Evolutionary conservation across 2,888 invertebrate species (phyloP), one percentile per base, ranked within the genome.

Genomic region (Idaea dimidiata): DNA sequence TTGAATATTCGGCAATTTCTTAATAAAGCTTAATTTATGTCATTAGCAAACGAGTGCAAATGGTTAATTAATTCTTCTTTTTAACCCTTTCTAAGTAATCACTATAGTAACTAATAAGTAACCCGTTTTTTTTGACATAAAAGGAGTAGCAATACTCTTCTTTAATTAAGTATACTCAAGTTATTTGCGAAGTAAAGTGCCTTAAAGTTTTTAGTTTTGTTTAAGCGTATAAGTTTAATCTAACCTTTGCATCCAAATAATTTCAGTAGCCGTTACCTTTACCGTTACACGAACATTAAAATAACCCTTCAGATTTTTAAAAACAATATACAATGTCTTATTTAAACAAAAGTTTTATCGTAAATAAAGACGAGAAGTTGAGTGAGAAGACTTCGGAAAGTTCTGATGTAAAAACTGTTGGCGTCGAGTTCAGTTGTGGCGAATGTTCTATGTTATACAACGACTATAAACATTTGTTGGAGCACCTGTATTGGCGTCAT

Each of bases 401-500:
- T 68, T 68, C 73, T 18, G 63, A 68, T 62, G 66, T 74, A 59
- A 71, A 75, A 58, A 56, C 67, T n/a, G 65, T 63, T 57, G 74
- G 66, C 33, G 61, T 64, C 57, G 72, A 63, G 32, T 77, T 79
- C 72, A 77, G 75, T 16, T 89, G 89, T 67, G 82, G 80, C 17
- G 72, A 75, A 54, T 89, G 89, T 60, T 67, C 72, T 5, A 78
- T 83, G 76, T 72, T 74, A 56, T 89, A 84, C 69, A 70, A 70
- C 6, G 78, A 82, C 24, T 88, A 88, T 68, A 82, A 84, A 63
- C 75, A 72, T 32, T 74, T 90, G 53, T 64, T 89, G 4, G 85
- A 84, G 64, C 89, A 90, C 70, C 69, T 90, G 24, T 89, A 82
- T 67, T 89, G 88, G 88, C 77, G 83, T 6, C 89, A 89, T 64